Evolutionary conservation across 2,113 vertebrate genomes (phyloP), one percentile per base, ranked within the genome.

Genomic region (Sardina pilchardus): DNA sequence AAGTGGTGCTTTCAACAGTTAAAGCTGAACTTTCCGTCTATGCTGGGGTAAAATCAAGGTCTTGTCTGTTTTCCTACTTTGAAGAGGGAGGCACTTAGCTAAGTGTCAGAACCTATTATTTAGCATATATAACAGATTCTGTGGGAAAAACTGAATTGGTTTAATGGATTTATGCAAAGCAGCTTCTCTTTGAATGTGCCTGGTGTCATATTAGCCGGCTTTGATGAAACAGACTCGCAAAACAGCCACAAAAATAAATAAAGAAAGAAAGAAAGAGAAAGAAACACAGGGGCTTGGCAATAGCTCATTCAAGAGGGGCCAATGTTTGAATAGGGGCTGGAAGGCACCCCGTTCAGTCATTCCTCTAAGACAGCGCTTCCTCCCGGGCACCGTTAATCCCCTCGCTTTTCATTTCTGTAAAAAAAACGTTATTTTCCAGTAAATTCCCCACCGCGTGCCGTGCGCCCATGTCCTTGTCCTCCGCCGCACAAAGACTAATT

Each of bases 61-160:
- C 87, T 88, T 86, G 59, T 75, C 36, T 78, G 26, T 80, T 86
- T 78, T 85, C 83, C 83, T 83, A 71, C 83, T 85, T 84, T 80
- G 81, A 59, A 83, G 50, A 50, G 56, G 81, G 43, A 80, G 84
- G 88, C 89, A 84, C 90, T 91, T 88, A 91, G 92, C 91, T 89
- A 86, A 85, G 87, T 89, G 90, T 94, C 88, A 91, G 88, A 87
- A 85, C 87, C 91, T 86, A 91, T 94, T 94, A 93, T 87, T 90
- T 84, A 89, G 59, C 87, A 84, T 90, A 92, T 88, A 89, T 87
- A 89, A 85, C 85, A 83, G 85, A 90, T 90, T 93, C 89, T 83
- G 85, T 88, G 56, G 82, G 63, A 87, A n/a, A 78, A 75, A 50
- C 86, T 67, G 87, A 89, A 91, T 89, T 86, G 88, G 78, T 53